Evolutionary conservation across 1,140 invertebrate species (phyloP).

Genomic region (Portunus trituberculatus): DNA sequence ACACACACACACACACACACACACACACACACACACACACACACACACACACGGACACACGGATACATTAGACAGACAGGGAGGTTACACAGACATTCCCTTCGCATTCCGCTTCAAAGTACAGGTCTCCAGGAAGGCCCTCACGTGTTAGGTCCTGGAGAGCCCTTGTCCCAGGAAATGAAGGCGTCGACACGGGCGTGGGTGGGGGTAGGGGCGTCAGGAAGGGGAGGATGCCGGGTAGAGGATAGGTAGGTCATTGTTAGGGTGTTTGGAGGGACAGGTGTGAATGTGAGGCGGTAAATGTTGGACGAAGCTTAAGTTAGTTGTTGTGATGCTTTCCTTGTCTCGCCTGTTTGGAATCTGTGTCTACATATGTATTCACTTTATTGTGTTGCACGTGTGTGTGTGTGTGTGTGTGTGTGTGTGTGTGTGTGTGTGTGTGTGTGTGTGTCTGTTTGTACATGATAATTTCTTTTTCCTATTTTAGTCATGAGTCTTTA

Average conservation of each 20-base stretch:
- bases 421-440: too few relatives aligned
- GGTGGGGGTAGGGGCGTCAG: not conserved
- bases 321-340: too few relatives aligned
- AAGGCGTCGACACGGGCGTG: not conserved
- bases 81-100: not conserved
- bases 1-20: not conserved
- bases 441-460: too few relatives aligned
- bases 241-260: not conserved
- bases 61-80: not conserved
- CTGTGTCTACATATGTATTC: too few relatives aligned
- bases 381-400: too few relatives aligned
- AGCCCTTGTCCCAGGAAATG: conserved; percentile 3
- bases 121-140: not conserved
- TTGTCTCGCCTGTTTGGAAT: too few relatives aligned
- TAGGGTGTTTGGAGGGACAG: not conserved
- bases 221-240: not conserved
- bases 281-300: not conserved
- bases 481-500: too few relatives aligned
- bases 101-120: not conserved
- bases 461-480: too few relatives aligned
- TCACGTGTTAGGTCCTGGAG: not conserved
- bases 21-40: not conserved
- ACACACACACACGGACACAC: not conserved
- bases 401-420: too few relatives aligned
- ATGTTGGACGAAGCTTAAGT: too few relatives aligned